phyloP scores from a whole-genome alignment of 2,113 vertebrate species.

The Donacobius atricapilla region DNA sequence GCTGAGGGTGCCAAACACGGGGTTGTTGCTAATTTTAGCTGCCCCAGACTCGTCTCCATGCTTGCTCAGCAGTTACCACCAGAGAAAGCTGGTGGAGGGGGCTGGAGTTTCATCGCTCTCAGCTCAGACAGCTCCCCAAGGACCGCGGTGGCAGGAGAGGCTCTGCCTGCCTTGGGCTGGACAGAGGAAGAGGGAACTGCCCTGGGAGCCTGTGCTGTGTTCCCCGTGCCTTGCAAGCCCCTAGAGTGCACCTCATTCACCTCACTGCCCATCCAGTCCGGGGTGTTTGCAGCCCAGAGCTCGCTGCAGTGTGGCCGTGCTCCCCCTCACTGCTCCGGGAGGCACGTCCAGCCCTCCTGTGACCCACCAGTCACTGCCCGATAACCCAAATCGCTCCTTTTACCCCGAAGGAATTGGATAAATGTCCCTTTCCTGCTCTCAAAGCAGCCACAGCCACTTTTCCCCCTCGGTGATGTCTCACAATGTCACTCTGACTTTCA shows the following conservation, averaged over 20 bases:
- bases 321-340: neutral
- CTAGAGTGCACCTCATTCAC: accelerated
- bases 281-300: neutral
- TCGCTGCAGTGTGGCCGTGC: neutral
- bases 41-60: accelerated
- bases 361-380: neutral
- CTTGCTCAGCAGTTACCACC: neutral
- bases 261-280: accelerated
- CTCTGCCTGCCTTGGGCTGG: neutral
- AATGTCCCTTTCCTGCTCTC: neutral
- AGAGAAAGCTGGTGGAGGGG: accelerated
- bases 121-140: neutral
- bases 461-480: neutral
- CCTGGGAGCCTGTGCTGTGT: neutral
- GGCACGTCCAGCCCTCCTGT: neutral
- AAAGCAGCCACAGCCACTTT: neutral
- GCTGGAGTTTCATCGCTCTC: neutral
- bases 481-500: neutral
- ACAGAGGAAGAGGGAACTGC: neutral
- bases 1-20: neutral
- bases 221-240: neutral
- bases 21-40: neutral
- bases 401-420: neutral
- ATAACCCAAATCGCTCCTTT: accelerated
- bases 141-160: neutral